phyloP scores from a whole-genome alignment of 1,140 invertebrate genomes.

The Halesus radiatus region DNA sequence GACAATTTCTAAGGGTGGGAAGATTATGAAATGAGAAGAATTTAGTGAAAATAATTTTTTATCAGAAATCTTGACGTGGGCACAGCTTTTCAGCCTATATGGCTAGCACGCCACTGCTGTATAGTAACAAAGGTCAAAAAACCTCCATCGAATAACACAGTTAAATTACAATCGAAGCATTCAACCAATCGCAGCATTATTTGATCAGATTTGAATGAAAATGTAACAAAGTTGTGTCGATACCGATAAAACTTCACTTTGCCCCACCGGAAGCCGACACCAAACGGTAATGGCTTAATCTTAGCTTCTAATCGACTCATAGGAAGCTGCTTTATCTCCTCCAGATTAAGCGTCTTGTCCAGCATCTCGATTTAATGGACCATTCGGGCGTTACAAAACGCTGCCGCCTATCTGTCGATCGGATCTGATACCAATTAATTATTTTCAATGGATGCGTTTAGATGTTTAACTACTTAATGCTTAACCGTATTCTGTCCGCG shows the following conservation, averaged over 20 bases:
- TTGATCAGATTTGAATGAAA: slow-evolving; percentile 13
- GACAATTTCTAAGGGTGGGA: too few relatives aligned
- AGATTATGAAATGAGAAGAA: too few relatives aligned
- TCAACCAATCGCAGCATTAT: neutral
- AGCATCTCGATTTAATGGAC: slow-evolving; percentile 30
- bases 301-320: slow-evolving; percentile 20
- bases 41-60: too few relatives aligned
- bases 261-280: slow-evolving; percentile 25
- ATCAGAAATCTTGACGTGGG: too few relatives aligned
- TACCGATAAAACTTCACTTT: too few relatives aligned
- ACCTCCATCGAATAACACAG: too few relatives aligned
- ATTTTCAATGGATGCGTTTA: slow-evolving; percentile 17
- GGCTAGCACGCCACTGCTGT: too few relatives aligned
- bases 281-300: slow-evolving; percentile 38
- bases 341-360: slow-evolving; percentile 35
- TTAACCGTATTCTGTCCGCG: neutral
- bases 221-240: too few relatives aligned
- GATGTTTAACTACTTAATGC: neutral
- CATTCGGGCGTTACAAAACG: slow-evolving; percentile 15
- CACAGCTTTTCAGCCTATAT: too few relatives aligned
- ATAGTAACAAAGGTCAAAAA: too few relatives aligned
- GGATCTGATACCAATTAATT: slow-evolving; percentile 10
- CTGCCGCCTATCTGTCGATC: slow-evolving; percentile 23
- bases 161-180: neutral
- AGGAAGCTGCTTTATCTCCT: slow-evolving; percentile 33